Evolutionary conservation across 2,113 vertebrate genomes (phyloP).

Genomic region (human): DNA sequence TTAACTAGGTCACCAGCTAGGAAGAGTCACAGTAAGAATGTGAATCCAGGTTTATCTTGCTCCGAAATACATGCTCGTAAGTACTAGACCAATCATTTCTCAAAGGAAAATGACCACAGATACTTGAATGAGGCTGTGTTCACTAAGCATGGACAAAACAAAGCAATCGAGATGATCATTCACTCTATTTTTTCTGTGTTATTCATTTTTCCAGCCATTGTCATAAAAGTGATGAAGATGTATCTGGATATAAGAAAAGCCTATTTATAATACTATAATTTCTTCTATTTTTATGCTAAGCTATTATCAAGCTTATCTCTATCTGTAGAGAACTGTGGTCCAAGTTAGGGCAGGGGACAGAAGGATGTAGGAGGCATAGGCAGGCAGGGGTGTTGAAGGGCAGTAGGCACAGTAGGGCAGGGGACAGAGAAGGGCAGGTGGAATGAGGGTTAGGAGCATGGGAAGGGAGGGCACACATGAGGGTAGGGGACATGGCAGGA

Average conservation of each 20-base stretch:
- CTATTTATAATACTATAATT: neutral
- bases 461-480: accelerated
- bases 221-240: neutral
- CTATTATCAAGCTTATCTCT: neutral
- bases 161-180: neutral
- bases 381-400: neutral
- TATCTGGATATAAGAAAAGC: neutral
- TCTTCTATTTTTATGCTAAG: neutral
- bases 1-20: neutral
- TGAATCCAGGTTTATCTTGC: neutral
- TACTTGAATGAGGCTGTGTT: neutral
- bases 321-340: neutral
- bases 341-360: neutral
- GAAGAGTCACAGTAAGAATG: neutral
- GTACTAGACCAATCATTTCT: neutral
- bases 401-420: too few relatives aligned
- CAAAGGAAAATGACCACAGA: neutral
- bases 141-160: neutral
- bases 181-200: neutral
- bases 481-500: neutral
- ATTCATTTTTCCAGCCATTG: neutral
- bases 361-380: neutral
- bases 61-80: neutral
- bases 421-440: accelerated
- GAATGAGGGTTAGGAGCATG: accelerated